These are phyloP conservation scores for Bombyx mandarina DNA, from an alignment of 1,140 invertebrate genomes.

Conservation along the genomic window DNA sequence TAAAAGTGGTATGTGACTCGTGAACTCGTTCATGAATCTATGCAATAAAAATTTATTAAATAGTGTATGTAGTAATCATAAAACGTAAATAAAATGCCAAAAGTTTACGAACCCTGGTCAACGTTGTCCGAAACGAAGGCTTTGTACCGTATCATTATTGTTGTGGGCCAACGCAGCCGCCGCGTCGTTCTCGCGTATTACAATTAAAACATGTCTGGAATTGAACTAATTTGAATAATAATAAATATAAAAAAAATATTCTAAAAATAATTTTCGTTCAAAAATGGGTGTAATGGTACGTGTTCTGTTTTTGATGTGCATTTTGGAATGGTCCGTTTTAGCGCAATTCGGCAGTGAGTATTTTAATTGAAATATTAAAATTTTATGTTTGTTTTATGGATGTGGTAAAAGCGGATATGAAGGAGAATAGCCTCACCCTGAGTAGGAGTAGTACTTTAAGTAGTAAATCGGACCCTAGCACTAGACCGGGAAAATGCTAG, in stretches of 20 bases:
- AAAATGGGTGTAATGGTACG: slow-evolving; percentile 19
- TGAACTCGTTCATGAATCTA: no score
- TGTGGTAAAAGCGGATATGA: no score
- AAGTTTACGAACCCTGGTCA: slow-evolving; percentile 31
- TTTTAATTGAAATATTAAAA: slow-evolving; percentile 10
- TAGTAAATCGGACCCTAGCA: no score
- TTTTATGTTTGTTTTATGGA: not conserved
- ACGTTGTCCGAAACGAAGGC: slow-evolving; percentile 29
- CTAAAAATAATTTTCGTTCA: slow-evolving; percentile 10
- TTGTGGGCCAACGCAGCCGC: slow-evolving; percentile 26
- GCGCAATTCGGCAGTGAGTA: slow-evolving; percentile 61
- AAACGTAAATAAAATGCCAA: not conserved
- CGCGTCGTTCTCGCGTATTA: slow-evolving; percentile 12
- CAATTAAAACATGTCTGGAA: slow-evolving; percentile 8
- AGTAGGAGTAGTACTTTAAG: no score
- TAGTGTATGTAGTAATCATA: no score
- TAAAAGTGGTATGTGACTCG: no score
- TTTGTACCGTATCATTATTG: slow-evolving; percentile 53
- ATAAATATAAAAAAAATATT: not conserved
- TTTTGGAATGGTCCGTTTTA: slow-evolving; percentile 31
- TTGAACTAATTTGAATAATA: not conserved
- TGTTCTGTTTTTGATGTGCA: slow-evolving; percentile 26
- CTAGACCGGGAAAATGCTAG: no score
- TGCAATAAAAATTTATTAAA: no score
- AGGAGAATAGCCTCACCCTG: no score